Evolutionary conservation across 2,888 invertebrate genomes (phyloP), one percentile per base, ranked within the genome.

Genomic region (Caenorhabditis angaria): DNA sequence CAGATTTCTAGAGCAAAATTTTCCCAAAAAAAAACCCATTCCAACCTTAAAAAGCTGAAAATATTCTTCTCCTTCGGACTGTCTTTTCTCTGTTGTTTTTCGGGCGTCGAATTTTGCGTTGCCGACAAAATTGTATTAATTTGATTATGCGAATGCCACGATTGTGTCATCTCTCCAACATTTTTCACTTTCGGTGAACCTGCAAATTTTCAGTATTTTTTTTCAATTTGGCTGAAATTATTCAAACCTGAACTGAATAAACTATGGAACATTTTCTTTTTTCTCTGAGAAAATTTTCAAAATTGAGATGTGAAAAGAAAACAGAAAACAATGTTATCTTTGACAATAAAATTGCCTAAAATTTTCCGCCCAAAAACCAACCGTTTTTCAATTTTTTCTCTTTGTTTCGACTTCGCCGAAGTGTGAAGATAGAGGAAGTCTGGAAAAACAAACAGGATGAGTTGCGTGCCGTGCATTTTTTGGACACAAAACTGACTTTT

Each of bases 21-120:
- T 41, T 41, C 18, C 32, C 5, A 10, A 8, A 32, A 10, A 18
- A 18, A 6, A 18, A 10, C 41, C 6, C 6, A 20, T 5, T 53
- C 35, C n/a, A n/a, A 81, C 81, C 73, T 70, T 47, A 82, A 65
- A 55, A 82, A 76, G 27, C 71, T 70, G 56, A 82, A 78, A 41
- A 82, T 75, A 53, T 76, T 76, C 61, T 78, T 82, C 10, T 41
- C n/a, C n/a, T n/a, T 41, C 10, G 10, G 41, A 41, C 18, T 41
- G 10, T 32, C 6, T 32, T 10, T 10, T 8, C 32, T 32, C 59
- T 55, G 62, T 25, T 67, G 60, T 47, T 66, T 60, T 12, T 66
- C 64, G 0, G 71, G 71, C 28, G 71, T 67, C 47, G 32, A 14
- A 12, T 25, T 41, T 25, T 20, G n/a, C 27, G 65, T 61, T 35